These are phyloP conservation scores for Bos taurus DNA, from an alignment of 2,113 vertebrate genomes.

Conservation along the genomic window ARS-UCD2.0 NC_037339.1:27762001-27762500, in stretches of 20 bases:
- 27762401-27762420: neutral
- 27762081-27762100: neutral
- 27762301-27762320: too few relatives aligned
- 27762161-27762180: neutral
- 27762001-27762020: neutral
- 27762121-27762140: neutral
- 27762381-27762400: neutral
- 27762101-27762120: neutral
- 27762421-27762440: neutral
- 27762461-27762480: neutral
- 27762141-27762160: neutral
- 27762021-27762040: neutral
- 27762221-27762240: neutral
- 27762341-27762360: neutral
- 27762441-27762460: neutral
- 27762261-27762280: neutral
- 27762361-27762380: neutral
- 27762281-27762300: neutral
- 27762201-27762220: neutral
- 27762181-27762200: neutral
- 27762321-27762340: neutral
- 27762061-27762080: neutral
- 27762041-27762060: neutral
- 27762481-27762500: neutral
- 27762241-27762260: neutral